These are phyloP conservation scores for Odontamblyopus lacepedii DNA, from an alignment of 2,797 vertebrate species.

Conservation along the genomic window DNA sequence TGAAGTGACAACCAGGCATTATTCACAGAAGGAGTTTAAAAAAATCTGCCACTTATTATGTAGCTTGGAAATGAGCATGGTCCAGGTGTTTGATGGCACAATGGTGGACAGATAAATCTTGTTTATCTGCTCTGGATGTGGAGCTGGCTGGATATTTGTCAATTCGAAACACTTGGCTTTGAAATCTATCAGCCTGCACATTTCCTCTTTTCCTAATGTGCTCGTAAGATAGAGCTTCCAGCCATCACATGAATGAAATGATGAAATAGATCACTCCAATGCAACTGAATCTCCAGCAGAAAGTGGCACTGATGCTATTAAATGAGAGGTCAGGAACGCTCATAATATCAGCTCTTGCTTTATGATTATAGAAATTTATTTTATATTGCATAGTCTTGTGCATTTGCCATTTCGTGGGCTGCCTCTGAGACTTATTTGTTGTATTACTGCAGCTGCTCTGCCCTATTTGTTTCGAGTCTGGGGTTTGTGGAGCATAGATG, in stretches of 20 bases:
- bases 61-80: constrained; percentile 9
- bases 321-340: constrained; percentile 45
- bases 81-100: background rate
- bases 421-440: constrained; percentile 35
- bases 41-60: background rate
- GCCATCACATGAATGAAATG: constrained; percentile 27
- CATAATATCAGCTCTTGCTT: constrained; percentile 35
- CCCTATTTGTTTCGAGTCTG: constrained; percentile 44
- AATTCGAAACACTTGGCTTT: constrained; percentile 19
- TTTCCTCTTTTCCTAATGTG: constrained; percentile 54
- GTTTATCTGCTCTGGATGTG: constrained; percentile 23
- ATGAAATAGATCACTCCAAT: constrained; percentile 49
- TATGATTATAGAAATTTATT: constrained; percentile 43
- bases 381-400: constrained; percentile 16
- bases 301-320: constrained; percentile 58
- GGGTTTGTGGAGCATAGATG: constrained; percentile 32
- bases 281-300: constrained; percentile 29
- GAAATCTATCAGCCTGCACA: constrained; percentile 42
- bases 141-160: constrained; percentile 15
- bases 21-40: background rate
- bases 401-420: constrained; percentile 23
- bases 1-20: constrained; percentile 8
- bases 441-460: constrained; percentile 14
- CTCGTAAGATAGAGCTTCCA: constrained; percentile 31
- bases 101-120: constrained; percentile 10